Evolutionary conservation across 2,888 invertebrate species (phyloP), one percentile per base, ranked within the genome.

Genomic region (Tetropium fuscum): DNA sequence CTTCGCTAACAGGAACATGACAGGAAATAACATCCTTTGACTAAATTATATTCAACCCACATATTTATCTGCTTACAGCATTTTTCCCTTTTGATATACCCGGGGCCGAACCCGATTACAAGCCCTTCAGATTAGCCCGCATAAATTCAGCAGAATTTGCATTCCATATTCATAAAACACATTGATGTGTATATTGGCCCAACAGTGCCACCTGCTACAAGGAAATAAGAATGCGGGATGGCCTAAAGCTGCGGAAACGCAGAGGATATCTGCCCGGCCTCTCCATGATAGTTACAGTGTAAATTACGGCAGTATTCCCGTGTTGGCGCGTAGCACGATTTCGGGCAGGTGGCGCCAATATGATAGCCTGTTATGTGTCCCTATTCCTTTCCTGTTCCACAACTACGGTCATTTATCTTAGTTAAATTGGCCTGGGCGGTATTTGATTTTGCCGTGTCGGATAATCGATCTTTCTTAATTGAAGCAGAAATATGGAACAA

Each of bases 381-480:
- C 44, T 44, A 32, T 44, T 53, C 18, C 20, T 25, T 6, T 40
- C 8, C n/a, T 7, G 44, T 27, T 34, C 47, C 15, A 18, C 41
- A 13, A 6, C 20, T 4, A 19, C 32, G 55, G 30, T 53, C 45
- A 45, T 58, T 58, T 38, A 47, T 53, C 53, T 48, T 53, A 53
- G 41, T 45, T 58, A 58, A 18, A 47, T 53, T 38, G 18, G 36
- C 44, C 43, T 20, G 53, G 47, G n/a, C 27, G 41, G 20, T 47
- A 53, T 53, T 49, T 53, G 45, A 36, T 53, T 47, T 38, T 32
- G 27, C 38, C 13, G n/a, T 34, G 58, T 58, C 11, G 45, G 34
- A 53, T 45, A 47, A 41, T 47, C 48, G 45, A 53, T 58, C 53
- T 51, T 38, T 53, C 41, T 53, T 53, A 47, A 58, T 48, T 58